A percentile compares a stretch with the other conserved stretches of the same genome.
These are phyloP conservation scores for Liodrosophila aerea DNA, from an alignment of 2,888 invertebrate genomes.

Conservation along the genomic window DNA sequence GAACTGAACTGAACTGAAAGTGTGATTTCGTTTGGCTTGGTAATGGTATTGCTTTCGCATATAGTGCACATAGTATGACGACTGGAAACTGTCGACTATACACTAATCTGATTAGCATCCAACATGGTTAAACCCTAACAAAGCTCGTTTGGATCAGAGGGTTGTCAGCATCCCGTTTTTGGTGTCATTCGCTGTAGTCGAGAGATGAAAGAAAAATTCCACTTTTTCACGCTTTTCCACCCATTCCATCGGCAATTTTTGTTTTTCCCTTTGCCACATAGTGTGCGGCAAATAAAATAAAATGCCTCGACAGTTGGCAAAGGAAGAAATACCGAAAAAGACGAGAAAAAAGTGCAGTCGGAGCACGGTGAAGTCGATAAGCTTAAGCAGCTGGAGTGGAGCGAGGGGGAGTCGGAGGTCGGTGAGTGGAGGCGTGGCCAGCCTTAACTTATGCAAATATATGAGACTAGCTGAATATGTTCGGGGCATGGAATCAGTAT, in stretches of 20 bases:
- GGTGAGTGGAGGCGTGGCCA: conserved; percentile 25
- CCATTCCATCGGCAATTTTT: neutral
- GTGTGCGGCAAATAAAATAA: conserved; percentile 41
- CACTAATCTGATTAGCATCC: conserved; percentile 43
- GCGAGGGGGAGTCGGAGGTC: neutral
- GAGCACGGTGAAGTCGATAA: conserved; percentile 19
- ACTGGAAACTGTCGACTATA: neutral
- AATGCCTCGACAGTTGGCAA: conserved; percentile 26
- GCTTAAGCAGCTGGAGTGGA: conserved; percentile 3
- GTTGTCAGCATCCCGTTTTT: conserved; percentile 33
- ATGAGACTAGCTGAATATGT: conserved; percentile 32
- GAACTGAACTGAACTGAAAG: too few relatives aligned
- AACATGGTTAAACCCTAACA: conserved; percentile 37
- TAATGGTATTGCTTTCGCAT: neutral
- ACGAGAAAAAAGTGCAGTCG: conserved; percentile 27
- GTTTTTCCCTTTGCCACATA: conserved; percentile 5
- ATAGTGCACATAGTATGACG: neutral
- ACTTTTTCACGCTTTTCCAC: conserved; percentile 35
- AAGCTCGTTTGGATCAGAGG: conserved; percentile 45
- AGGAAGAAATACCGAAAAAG: conserved; percentile 1
- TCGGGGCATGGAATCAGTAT: conserved; percentile 38
- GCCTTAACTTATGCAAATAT: conserved; percentile 49
- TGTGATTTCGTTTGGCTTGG: too few relatives aligned
- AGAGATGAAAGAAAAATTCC: conserved; percentile 28
- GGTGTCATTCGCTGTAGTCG: conserved; percentile 28